These are phyloP conservation scores for Campoletis sonorensis DNA, from an alignment of 1,140 invertebrate species.

Conservation along the genomic window DNA sequence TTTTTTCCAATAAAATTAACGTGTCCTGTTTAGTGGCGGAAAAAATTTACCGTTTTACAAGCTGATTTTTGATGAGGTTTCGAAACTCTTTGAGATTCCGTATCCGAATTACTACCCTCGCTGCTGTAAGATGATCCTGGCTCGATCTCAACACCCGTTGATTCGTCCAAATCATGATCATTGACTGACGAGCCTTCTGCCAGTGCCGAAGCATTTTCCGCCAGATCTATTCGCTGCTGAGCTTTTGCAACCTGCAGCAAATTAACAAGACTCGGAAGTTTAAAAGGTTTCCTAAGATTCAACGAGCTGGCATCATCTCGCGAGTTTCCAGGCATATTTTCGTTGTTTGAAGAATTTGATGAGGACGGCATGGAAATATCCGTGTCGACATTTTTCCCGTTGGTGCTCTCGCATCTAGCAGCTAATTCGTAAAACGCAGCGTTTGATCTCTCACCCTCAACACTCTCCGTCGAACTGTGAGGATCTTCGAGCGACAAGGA, in stretches of 20 bases:
- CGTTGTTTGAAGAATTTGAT: not conserved
- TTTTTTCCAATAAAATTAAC: not conserved
- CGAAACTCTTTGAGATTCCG: constrained; percentile 67
- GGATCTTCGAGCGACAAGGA: constrained; percentile 20
- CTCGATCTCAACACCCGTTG: constrained; percentile 63
- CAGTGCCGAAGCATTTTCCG: constrained; percentile 59
- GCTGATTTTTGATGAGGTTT: constrained; percentile 54
- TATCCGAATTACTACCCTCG: constrained; percentile 73
- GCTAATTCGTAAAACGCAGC: constrained; percentile 24
- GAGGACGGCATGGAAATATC: constrained; percentile 30
- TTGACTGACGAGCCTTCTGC: constrained; percentile 49
- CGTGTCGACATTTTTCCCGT: not conserved
- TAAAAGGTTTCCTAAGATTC: constrained; percentile 46
- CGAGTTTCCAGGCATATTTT: constrained; percentile 27
- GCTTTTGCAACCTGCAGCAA: constrained; percentile 66
- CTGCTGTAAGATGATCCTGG: constrained; percentile 69
- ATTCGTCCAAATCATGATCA: constrained; percentile 59
- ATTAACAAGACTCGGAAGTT: constrained; percentile 70
- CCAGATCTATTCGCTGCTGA: constrained; percentile 64
- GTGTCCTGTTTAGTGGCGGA: not conserved
- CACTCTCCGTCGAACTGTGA: constrained; percentile 39
- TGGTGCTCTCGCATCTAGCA: not conserved
- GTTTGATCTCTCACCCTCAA: constrained; percentile 35
- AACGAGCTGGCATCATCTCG: constrained; percentile 9
- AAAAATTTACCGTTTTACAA: constrained; percentile 62